Conservation (phyloP, 2,888 invertebrate species). For the Sisyra terminalis region DNA sequence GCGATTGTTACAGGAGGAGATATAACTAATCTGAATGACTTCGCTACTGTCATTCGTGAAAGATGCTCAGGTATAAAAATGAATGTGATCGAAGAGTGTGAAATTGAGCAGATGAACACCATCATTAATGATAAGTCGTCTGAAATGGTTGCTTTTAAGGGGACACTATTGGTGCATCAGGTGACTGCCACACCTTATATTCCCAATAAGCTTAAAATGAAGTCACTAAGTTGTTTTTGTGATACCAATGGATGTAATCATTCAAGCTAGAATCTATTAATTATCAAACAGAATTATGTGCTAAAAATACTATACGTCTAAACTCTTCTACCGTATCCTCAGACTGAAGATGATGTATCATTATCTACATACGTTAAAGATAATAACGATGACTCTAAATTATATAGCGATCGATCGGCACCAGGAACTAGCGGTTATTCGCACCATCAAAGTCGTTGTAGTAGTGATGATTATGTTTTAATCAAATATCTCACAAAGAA, state of each 20-base stretch:
- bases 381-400: background rate
- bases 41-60: conserved; percentile 13
- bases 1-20: conserved; percentile 18
- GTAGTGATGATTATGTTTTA: conserved; percentile 13
- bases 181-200: conserved; percentile 12
- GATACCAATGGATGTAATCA: conserved; percentile 11
- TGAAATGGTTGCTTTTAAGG: conserved; percentile 14
- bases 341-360: conserved; percentile 6
- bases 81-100: conserved; percentile 12
- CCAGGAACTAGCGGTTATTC: conserved; percentile 1
- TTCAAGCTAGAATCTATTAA: conserved; percentile 9
- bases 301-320: background rate
- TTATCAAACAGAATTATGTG: conserved; percentile 9
- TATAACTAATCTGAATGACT: conserved; percentile 15
- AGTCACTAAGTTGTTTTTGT: conserved; percentile 16
- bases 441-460: conserved; percentile 10
- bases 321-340: background rate
- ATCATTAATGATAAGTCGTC: conserved; percentile 12
- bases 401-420: background rate
- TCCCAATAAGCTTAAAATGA: conserved; percentile 14
- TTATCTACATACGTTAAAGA: too few relatives aligned
- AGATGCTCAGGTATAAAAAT: conserved; percentile 13
- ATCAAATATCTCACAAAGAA: conserved; percentile 10
- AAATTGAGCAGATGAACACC: conserved; percentile 14
- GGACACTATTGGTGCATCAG: conserved; percentile 15